A percentile compares a stretch with the other conserved stretches of the same genome.
Evolutionary conservation across 2,797 vertebrate species (phyloP).

Genomic region (Petrocephalus sullivani): DNA sequence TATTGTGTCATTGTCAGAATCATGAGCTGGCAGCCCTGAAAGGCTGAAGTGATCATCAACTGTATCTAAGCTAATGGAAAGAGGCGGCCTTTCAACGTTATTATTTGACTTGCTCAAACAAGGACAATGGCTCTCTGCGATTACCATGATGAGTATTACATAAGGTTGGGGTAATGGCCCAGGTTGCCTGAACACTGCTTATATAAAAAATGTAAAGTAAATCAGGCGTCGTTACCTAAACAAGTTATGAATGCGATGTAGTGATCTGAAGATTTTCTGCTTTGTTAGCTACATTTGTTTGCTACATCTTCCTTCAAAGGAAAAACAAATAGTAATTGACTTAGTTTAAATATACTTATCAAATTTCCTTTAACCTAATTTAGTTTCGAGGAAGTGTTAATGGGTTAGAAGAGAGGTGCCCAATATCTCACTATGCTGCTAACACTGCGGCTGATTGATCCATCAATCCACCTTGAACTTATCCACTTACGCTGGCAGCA

Average conservation of each 20-base stretch:
- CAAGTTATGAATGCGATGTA: neutral
- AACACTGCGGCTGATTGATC: neutral
- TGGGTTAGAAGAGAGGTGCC: neutral
- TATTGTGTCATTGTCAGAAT: neutral
- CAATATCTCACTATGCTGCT: neutral
- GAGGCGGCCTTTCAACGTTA: neutral
- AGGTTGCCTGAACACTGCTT: neutral
- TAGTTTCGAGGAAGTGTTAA: neutral
- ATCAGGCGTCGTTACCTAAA: slow-evolving; percentile 2
- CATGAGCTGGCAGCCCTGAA: neutral
- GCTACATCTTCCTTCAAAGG: neutral
- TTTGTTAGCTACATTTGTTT: neutral
- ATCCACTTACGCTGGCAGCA: neutral
- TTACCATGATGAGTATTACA: neutral
- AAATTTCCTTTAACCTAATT: neutral
- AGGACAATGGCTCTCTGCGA: neutral
- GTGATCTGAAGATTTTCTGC: neutral
- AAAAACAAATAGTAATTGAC: neutral
- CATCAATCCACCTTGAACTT: neutral
- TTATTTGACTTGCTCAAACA: neutral
- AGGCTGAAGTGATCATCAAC: neutral
- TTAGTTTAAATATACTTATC: slow-evolving; percentile 10
- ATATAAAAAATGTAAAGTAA: slow-evolving; percentile 17
- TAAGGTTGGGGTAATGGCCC: slow-evolving; percentile 3
- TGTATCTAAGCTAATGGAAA: slow-evolving; percentile 13